Percentiles rank a stretch among this genome's conserved stretches.
phyloP scores from a whole-genome alignment of 2,888 invertebrate species.

The Sialis fuliginosa region DNA sequence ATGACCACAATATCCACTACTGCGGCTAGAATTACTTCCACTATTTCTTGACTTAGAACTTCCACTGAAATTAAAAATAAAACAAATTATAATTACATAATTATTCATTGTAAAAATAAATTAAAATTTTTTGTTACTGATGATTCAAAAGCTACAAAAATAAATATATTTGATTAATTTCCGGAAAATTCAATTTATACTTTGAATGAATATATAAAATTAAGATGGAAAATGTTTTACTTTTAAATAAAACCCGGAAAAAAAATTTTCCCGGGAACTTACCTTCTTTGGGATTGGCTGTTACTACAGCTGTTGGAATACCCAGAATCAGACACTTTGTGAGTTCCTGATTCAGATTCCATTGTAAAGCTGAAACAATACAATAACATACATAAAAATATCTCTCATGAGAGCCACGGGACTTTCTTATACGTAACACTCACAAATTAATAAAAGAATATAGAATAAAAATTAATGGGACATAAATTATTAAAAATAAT shows the following conservation, averaged over 20 bases:
- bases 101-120: no score
- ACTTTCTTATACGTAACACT: no score
- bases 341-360: conserved; percentile 34
- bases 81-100: no score
- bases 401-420: no score
- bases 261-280: conserved; percentile 14
- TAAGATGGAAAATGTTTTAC: no score
- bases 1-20: conserved; percentile 64
- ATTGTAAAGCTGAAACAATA: conserved; percentile 9
- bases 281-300: conserved; percentile 70
- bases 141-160: background rate
- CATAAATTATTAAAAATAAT: no score
- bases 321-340: conserved; percentile 56
- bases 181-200: background rate
- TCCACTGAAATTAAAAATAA: conserved; percentile 29
- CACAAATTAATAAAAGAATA: no score
- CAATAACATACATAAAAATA: background rate
- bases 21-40: conserved; percentile 60
- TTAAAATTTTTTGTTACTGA: no score
- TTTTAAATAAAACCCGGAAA: no score
- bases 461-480: no score
- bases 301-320: conserved; percentile 70
- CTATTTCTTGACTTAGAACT: conserved; percentile 64
- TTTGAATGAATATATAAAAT: background rate
- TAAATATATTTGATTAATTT: background rate